Base-by-base conservation (phyloP, 2,888 invertebrate species). In the Slavum lentiscoides region DNA sequence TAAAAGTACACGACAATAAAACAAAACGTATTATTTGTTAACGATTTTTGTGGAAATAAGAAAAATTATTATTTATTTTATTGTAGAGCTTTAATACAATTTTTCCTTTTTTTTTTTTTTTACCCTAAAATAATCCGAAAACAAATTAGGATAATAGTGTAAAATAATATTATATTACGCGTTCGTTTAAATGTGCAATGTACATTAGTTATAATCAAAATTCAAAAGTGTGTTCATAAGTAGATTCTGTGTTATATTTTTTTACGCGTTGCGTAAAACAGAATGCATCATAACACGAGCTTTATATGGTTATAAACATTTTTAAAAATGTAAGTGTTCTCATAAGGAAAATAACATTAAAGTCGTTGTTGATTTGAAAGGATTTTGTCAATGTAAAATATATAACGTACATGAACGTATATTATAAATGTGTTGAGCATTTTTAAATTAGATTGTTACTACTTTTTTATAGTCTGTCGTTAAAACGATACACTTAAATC, bases 231-330 rank as follows among this genome's bases (percentile, higher is more conserved):
- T 61, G 61, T 73, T 13, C 13, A 61, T 19, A 59, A 49, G 23
- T 72, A 59, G 9, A 59, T 72, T 9, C 39, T n/a, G 49, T 68
- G 30, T 30, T 15, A 21, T n/a, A 8, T 72, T 72, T 72, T 72
- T 7, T 23, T 2, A 17, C 23, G 7, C 43, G 9, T n/a, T 7
- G 21, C 23, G 21, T 59, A 17, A 6, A 72, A 72, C 21, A 9
- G 37, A 61, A 23, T 37, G 8, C 37, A 23, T 37, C 11, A 5
- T 9, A 23, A 0, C 17, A 17, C 17, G 43, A 23, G 17, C 13
- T 69, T 30, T 19, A 4, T 19, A 4, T 13, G 37, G 37, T 21
- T n/a, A 9, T 43, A 3, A 30, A 30, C 4, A 2, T 30, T 30
- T 30, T 30, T 30, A 49, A 17, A 61, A 61, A 23, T 61, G 15